Evolutionary conservation across 2,797 vertebrate genomes (phyloP).

Genomic region (Setipinna tenuifilis): DNA sequence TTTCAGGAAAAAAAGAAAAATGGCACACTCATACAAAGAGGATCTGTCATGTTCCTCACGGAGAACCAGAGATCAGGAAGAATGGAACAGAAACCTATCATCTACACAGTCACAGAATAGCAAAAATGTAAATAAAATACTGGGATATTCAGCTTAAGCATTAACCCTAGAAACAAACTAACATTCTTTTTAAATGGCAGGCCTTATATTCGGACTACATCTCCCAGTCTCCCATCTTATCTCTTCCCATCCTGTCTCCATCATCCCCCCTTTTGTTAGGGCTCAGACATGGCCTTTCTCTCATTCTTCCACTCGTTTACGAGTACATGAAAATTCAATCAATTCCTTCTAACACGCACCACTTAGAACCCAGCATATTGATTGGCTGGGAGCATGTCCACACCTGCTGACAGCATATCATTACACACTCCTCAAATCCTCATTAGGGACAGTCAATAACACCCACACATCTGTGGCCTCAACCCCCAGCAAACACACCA

Average conservation of each 20-base stretch:
- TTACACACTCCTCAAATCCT: slow-evolving; percentile 2
- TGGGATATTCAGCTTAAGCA: neutral
- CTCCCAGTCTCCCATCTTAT: neutral
- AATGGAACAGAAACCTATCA: slow-evolving; percentile 27
- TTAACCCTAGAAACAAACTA: slow-evolving; percentile 9
- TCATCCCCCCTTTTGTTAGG: neutral
- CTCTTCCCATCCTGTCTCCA: neutral
- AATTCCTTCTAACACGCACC: neutral
- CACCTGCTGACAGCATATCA: slow-evolving; percentile 11
- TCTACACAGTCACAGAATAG: slow-evolving; percentile 16
- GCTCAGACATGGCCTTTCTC: neutral
- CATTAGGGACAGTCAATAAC: slow-evolving; percentile 20
- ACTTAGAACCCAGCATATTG: slow-evolving; percentile 4
- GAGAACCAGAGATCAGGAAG: slow-evolving; percentile 1
- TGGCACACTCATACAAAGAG: slow-evolving; percentile 70
- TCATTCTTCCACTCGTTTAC: neutral
- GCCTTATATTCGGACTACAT: neutral
- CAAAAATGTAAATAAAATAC: slow-evolving; percentile 1
- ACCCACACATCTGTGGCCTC: slow-evolving; percentile 3
- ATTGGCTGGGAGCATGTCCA: slow-evolving; percentile 4
- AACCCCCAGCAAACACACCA: neutral
- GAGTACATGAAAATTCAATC: slow-evolving; percentile 10
- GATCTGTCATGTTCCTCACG: slow-evolving; percentile 34
- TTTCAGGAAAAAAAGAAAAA: slow-evolving; percentile 81
- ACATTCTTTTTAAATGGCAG: neutral